Evolutionary conservation across 2,888 invertebrate genomes (phyloP).

Genomic region (Agrotis ipsilon): DNA sequence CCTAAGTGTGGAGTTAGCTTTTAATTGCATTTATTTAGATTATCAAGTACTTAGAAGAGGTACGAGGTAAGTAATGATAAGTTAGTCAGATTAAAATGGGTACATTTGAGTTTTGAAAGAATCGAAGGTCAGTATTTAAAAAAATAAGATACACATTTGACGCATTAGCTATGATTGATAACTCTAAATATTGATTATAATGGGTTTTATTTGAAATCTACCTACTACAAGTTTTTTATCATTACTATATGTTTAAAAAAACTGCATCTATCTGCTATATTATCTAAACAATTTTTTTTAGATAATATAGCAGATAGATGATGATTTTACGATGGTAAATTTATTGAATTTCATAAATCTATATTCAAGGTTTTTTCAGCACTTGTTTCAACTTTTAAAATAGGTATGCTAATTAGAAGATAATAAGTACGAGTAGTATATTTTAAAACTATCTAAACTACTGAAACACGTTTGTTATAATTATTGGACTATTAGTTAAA

Average conservation of each 20-base stretch:
- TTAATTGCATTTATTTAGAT: not conserved
- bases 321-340: not conserved
- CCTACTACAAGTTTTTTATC: constrained; percentile 18
- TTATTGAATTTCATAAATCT: constrained; percentile 18
- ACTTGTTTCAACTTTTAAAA: constrained; percentile 33
- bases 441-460: not conserved
- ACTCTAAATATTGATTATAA: not conserved
- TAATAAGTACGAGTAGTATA: not conserved
- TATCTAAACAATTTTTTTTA: not conserved
- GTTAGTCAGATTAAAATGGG: not conserved
- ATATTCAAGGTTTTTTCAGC: constrained; percentile 31
- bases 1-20: not conserved
- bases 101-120: not conserved
- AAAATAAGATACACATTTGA: not conserved
- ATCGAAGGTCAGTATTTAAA: not conserved
- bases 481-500: not conserved
- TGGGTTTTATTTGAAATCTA: constrained; percentile 6
- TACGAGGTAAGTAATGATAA: not conserved
- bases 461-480: not conserved
- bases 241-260: constrained; percentile 16
- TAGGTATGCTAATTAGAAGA: constrained; percentile 1
- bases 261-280: constrained; percentile 3
- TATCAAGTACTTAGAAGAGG: no score
- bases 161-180: not conserved
- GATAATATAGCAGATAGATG: no score